Conservation (phyloP, 2,797 vertebrate species). For the Peromyscus eremicus region DNA sequence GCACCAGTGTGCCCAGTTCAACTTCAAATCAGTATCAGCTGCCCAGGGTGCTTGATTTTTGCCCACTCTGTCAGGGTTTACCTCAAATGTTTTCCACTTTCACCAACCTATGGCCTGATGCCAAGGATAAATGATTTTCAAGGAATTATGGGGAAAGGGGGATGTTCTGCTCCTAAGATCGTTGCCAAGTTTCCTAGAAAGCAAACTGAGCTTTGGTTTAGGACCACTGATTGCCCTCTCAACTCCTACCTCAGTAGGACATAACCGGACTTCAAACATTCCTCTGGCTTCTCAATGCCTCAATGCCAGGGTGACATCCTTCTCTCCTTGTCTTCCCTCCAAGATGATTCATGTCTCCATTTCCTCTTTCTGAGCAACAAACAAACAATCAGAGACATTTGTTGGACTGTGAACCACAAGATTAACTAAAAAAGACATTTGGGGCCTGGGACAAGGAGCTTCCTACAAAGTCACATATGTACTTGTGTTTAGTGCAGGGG, state of each 20-base stretch:
- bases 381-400: neutral
- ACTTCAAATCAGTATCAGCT: constrained; percentile 2
- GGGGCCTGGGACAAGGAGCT: neutral
- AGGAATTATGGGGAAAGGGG: neutral
- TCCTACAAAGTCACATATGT: constrained; percentile 15
- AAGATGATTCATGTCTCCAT: constrained; percentile 6
- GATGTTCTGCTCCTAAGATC: neutral
- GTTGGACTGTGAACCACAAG: constrained; percentile 3
- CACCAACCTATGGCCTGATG: neutral
- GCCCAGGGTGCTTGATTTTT: neutral
- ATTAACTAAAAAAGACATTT: constrained; percentile 62
- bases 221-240: neutral
- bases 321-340: neutral
- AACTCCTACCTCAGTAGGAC: neutral
- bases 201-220: constrained; percentile 21
- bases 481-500: neutral
- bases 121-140: neutral
- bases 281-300: neutral
- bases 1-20: neutral
- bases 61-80: neutral
- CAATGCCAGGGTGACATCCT: neutral
- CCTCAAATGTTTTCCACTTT: neutral
- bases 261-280: neutral
- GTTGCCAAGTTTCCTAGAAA: neutral
- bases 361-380: constrained; percentile 1